These are phyloP conservation scores for Erinaceus europaeus DNA, from an alignment of 2,113 vertebrate genomes.

Conservation along the genomic window DNA sequence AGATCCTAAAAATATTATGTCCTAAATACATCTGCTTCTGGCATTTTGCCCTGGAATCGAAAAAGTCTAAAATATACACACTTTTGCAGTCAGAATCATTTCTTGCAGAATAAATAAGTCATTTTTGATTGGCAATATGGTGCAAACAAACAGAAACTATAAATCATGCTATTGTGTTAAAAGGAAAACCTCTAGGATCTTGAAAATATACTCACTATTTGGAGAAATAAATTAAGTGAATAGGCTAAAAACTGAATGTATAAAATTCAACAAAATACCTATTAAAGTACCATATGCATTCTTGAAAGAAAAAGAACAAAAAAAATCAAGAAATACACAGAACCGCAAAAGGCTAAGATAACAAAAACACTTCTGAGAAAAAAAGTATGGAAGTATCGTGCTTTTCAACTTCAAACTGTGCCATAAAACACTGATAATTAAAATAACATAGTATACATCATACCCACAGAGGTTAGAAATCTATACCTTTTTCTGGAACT, in stretches of 20 bases:
- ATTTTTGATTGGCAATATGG: background rate
- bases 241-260: background rate
- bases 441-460: no score
- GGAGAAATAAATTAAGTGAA: conserved; percentile 22
- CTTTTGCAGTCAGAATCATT: conserved; percentile 6
- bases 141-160: background rate
- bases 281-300: no score
- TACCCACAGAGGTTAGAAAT: no score
- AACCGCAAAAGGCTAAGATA: no score
- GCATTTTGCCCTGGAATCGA: background rate
- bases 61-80: conserved; percentile 33
- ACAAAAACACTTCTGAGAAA: no score
- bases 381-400: no score
- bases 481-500: no score
- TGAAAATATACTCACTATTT: background rate
- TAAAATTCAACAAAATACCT: no score
- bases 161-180: background rate
- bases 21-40: background rate
- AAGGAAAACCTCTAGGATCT: background rate
- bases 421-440: no score
- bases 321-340: no score
- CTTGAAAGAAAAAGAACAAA: no score
- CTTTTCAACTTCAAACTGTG: no score
- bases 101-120: background rate
- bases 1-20: background rate